Percentiles rank a stretch among this genome's conserved stretches.
These are phyloP conservation scores for Rutpela maculata DNA, from an alignment of 2,888 invertebrate species.

Conservation along the genomic window DNA sequence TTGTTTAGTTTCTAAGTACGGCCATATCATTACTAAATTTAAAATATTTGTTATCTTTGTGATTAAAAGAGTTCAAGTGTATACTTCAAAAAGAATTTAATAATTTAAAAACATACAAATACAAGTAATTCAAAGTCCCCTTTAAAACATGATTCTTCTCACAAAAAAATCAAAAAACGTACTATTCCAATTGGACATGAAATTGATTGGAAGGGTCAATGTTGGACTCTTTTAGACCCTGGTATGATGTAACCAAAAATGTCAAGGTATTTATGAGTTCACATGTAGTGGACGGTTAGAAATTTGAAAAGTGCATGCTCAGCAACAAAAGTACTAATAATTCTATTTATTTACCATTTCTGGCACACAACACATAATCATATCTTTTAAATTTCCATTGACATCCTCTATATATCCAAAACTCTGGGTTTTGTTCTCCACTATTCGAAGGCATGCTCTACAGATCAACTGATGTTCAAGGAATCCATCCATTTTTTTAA, in stretches of 20 bases:
- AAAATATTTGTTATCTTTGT: too few species aligned
- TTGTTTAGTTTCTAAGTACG: too few species aligned
- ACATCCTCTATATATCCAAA: slow-evolving; percentile 58
- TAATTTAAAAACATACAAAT: too few species aligned
- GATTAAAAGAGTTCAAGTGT: too few species aligned
- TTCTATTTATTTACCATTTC: slow-evolving; percentile 62
- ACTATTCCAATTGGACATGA: neutral
- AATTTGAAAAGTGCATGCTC: neutral
- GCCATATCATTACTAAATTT: too few species aligned
- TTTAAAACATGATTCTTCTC: too few species aligned
- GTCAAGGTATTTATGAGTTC: neutral
- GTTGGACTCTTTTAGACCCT: neutral
- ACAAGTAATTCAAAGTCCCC: too few species aligned
- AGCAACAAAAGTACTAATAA: neutral
- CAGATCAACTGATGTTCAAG: slow-evolving; percentile 55
- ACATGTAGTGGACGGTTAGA: neutral
- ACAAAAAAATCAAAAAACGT: too few species aligned
- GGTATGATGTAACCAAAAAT: neutral
- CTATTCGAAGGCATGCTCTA: slow-evolving; percentile 60
- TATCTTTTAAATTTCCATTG: slow-evolving; percentile 60
- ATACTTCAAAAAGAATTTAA: too few species aligned
- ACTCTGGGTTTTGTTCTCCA: slow-evolving; percentile 53
- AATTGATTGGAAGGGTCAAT: neutral
- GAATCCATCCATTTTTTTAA: slow-evolving; percentile 25
- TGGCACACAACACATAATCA: slow-evolving; percentile 64